phyloP scores from a whole-genome alignment of 2,113 vertebrate genomes.

The Campylorhamphus procurvoides region DNA sequence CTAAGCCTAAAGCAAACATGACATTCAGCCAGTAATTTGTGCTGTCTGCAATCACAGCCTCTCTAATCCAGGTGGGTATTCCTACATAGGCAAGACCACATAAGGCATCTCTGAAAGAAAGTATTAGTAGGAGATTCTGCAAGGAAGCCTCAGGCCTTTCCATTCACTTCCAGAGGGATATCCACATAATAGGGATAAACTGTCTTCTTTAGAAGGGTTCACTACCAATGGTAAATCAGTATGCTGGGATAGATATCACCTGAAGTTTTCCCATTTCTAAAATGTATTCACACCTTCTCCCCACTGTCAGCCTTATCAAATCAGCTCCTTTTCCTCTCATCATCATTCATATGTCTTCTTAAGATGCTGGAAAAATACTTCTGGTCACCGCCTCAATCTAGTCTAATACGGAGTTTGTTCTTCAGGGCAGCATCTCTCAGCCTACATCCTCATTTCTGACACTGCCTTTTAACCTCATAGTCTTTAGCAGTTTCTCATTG shows the following conservation, averaged over 20 bases:
- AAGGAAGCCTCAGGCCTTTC: background rate
- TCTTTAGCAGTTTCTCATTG: background rate
- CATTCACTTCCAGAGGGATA: background rate
- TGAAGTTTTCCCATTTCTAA: background rate
- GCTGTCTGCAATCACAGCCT: background rate
- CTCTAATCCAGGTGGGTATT: background rate
- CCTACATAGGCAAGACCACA: background rate
- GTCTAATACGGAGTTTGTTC: background rate
- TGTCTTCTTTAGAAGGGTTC: background rate
- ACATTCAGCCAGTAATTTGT: background rate
- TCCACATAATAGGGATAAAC: background rate
- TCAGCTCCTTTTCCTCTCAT: background rate
- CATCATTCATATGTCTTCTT: background rate
- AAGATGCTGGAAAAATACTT: background rate
- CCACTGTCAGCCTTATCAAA: background rate
- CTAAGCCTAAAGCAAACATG: background rate
- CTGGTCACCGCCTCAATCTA: background rate
- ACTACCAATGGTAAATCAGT: background rate
- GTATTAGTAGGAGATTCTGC: background rate
- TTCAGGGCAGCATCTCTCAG: background rate
- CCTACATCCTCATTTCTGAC: background rate
- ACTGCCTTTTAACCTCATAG: background rate
- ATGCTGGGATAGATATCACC: background rate
- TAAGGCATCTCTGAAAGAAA: background rate
- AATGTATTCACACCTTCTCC: background rate